Conservation (phyloP, 2,888 invertebrate species). For the Andrena bicolor region DNA sequence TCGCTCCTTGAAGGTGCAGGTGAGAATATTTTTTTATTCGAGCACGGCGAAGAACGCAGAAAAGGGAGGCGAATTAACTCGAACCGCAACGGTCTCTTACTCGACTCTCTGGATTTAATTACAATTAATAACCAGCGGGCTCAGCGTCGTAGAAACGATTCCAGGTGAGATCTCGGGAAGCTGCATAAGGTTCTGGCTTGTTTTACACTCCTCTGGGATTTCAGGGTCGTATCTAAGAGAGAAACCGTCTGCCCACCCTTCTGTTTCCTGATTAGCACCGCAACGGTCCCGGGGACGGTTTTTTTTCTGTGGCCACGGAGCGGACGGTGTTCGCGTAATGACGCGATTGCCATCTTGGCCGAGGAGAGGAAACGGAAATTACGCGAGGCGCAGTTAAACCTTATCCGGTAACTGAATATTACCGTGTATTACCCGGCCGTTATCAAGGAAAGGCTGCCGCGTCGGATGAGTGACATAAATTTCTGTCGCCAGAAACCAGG, state of each 20-base stretch:
- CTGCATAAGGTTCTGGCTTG: constrained; percentile 76
- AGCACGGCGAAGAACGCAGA: not conserved
- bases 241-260: constrained; percentile 35
- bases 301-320: constrained; percentile 34
- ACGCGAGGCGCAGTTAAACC: constrained; percentile 22
- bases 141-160: constrained; percentile 72
- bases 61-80: constrained; percentile 71
- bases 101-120: constrained; percentile 80
- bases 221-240: constrained; percentile 63
- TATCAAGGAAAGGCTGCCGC: constrained; percentile 24
- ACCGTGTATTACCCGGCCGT: constrained; percentile 36
- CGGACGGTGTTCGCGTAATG: constrained; percentile 49
- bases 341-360: constrained; percentile 53
- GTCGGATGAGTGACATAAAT: constrained; percentile 30
- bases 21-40: constrained; percentile 20
- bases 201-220: constrained; percentile 76
- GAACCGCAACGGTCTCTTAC: constrained; percentile 73
- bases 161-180: constrained; percentile 77
- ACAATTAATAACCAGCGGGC: constrained; percentile 79
- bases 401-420: constrained; percentile 50
- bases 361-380: constrained; percentile 38
- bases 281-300: constrained; percentile 53
- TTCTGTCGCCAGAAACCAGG: not conserved
- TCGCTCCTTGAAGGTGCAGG: not conserved
- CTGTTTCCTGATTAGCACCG: constrained; percentile 61